Conservation (phyloP, 1,140 invertebrate species). For the Ericerus pela region DNA sequence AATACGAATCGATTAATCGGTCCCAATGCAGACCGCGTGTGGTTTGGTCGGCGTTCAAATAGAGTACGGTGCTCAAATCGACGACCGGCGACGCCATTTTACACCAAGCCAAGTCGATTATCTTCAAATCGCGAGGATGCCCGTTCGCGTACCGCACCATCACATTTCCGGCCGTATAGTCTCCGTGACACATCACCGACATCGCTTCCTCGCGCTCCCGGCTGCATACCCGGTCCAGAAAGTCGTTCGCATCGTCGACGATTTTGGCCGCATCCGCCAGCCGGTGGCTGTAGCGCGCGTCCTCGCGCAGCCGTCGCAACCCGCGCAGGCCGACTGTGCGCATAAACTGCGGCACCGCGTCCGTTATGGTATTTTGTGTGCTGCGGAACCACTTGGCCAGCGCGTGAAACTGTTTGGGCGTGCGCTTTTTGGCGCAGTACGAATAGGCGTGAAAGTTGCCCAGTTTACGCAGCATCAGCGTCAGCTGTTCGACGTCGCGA, state of each 20-base stretch:
- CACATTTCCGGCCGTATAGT: constrained; percentile 40
- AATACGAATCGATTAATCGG: constrained; percentile 28
- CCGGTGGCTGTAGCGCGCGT: no score
- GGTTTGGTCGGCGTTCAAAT: constrained; percentile 25
- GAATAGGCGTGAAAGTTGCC: constrained; percentile 1
- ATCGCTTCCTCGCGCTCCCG: constrained; percentile 32
- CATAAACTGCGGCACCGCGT: no score
- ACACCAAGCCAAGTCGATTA: constrained; percentile 32
- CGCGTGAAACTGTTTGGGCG: background rate
- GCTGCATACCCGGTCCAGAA: no score
- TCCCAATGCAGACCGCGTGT: constrained; percentile 22
- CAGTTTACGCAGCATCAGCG: background rate
- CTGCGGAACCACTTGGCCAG: no score
- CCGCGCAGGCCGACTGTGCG: no score
- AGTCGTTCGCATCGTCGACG: no score
- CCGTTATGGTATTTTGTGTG: no score
- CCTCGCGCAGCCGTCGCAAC: no score
- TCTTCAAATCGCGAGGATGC: constrained; percentile 22
- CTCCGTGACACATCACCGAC: constrained; percentile 37
- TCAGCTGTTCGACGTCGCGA: background rate
- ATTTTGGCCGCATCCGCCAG: no score
- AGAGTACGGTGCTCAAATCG: constrained; percentile 33
- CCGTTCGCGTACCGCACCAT: constrained; percentile 33
- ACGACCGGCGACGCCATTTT: constrained; percentile 29
- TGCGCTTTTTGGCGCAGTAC: background rate